phyloP scores from a whole-genome alignment of 2,888 invertebrate species.

The Mythimna loreyi region DNA sequence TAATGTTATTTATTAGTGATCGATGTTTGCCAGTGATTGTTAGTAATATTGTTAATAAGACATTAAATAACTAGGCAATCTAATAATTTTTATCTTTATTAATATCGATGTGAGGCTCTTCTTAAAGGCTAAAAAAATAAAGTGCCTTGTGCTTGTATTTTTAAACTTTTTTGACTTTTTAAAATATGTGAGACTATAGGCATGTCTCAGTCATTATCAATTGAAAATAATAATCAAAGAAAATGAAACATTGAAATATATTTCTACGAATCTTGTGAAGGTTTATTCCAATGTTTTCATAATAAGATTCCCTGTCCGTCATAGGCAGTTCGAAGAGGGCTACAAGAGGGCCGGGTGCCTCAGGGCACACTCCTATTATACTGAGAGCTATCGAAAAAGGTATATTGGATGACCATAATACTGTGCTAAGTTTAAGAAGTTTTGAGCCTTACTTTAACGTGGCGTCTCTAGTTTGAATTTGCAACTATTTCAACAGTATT shows the following conservation, averaged over 20 bases:
- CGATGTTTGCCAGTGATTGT: too few relatives aligned
- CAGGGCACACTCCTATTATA: conserved; percentile 37
- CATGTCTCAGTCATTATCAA: too few relatives aligned
- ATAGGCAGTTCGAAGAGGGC: conserved; percentile 23
- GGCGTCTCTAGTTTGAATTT: background rate
- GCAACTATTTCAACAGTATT: background rate
- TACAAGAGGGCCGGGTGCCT: conserved; percentile 24
- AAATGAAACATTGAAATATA: background rate
- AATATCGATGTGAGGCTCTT: too few relatives aligned
- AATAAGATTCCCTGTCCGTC: conserved; percentile 37
- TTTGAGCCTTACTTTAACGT: background rate
- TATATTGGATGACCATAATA: conserved; percentile 26
- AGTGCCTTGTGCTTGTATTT: too few relatives aligned
- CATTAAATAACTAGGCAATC: too few relatives aligned
- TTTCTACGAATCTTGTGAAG: background rate
- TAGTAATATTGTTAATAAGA: too few relatives aligned
- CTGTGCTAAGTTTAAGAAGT: background rate
- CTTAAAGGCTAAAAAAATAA: too few relatives aligned
- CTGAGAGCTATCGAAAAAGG: conserved; percentile 35
- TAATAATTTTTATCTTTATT: too few relatives aligned
- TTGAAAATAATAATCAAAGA: background rate
- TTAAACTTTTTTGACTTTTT: too few relatives aligned
- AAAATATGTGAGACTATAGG: too few relatives aligned
- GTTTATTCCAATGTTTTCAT: conserved; percentile 25
- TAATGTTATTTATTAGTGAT: too few relatives aligned